Base-by-base conservation (phyloP, 2,113 vertebrate genomes). In the Nothocercus julius region DNA sequence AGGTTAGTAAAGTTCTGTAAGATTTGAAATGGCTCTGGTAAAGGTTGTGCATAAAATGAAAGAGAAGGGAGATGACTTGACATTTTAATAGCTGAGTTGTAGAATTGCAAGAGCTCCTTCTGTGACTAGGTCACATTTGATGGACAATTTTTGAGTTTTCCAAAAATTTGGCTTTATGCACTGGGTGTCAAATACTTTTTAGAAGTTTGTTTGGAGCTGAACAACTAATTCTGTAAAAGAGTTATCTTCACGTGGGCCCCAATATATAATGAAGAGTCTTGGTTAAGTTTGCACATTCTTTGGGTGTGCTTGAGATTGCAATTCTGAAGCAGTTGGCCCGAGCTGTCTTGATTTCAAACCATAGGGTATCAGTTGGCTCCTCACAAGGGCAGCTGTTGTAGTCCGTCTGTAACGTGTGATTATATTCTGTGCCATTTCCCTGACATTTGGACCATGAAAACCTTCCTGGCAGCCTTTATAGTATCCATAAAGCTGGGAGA, bases 351-450 rank as follows among this genome's bases (percentile, higher is more conserved):
- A 24, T 95, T 87, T 95, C 89, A 64, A 42, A 77, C 96, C 88
- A 36, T 61, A 58, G 89, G 91, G 5, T 83, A 44, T 91, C 97
- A 92, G 51, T 44, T 96, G 95, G 79, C 92, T 89, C 45, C 63
- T 85, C 19, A 4, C n/a, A 63, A 74, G 70, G 91, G 86, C 96
- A 97, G 96, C 97, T 97, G 97, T 82, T 93, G 68, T 42, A 27
- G 59, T 92, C 92, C 28, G 8, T 92, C 92, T 95, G 67, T 61
- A 38, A 66, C 0, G 0, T 67, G 84, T 85, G 89, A 95, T 93
- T 93, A 24, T 40, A 25, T 24, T 72, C 68, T 80, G 90, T 62
- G 83, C 81, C 88, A 83, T 76, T 93, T 94, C 89, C 49, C 85
- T 91, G 94, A 87, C 87, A 86, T 85, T 82, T 91, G 90, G 77